A percentile compares a stretch with the other conserved stretches of the same genome.
phyloP scores from a whole-genome alignment of 1,140 invertebrate species.

The Steinernema khuongi region DNA sequence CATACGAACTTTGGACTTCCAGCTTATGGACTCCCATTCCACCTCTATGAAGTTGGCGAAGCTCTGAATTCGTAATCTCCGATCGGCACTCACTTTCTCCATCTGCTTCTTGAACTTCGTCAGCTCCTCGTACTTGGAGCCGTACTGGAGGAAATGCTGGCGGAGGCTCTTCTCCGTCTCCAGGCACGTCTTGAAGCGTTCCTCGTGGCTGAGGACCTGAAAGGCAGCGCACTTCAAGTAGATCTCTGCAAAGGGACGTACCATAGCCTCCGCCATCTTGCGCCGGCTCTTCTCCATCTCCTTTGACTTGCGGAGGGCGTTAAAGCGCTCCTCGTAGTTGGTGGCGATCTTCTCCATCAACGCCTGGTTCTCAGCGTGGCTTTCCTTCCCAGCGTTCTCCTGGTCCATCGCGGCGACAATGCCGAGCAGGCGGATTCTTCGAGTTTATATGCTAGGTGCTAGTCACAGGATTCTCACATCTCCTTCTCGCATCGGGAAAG shows the following conservation, averaged over 20 bases:
- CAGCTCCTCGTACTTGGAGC: neutral
- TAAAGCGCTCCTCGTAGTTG: neutral
- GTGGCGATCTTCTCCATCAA: neutral
- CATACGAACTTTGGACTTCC: neutral
- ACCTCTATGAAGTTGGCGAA: neutral
- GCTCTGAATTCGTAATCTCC: neutral
- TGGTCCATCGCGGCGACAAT: no score
- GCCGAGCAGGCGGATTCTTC: no score
- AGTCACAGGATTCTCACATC: no score
- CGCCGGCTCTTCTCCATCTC: neutral
- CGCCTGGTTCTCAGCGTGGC: neutral
- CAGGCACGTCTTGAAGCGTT: neutral
- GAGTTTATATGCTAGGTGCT: no score
- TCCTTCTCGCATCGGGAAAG: no score
- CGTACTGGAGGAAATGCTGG: neutral
- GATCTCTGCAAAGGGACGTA: neutral
- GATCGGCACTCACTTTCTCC: neutral
- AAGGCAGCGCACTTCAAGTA: neutral
- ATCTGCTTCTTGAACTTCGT: constrained; percentile 4
- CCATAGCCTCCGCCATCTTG: neutral
- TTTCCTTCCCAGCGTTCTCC: no score
- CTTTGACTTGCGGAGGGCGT: neutral
- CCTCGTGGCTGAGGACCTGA: neutral
- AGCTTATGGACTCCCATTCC: neutral
- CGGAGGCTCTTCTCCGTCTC: neutral